Evolutionary conservation across 2,888 invertebrate species (phyloP).

Genomic region (Tortricodes alternella): DNA sequence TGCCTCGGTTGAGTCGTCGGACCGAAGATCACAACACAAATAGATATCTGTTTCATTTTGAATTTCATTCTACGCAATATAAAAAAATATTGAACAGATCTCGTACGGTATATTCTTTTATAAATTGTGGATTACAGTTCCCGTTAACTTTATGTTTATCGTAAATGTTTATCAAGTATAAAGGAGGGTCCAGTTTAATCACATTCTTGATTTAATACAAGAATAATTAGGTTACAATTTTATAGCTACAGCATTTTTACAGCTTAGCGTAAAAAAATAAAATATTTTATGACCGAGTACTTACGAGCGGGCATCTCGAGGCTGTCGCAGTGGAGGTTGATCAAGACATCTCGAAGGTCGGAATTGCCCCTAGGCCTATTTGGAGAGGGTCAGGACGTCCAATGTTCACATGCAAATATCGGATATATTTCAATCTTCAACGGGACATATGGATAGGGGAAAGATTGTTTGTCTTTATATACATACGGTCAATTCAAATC

Average conservation of each 20-base stretch:
- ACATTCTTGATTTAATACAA: not conserved
- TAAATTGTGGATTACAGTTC: not conserved
- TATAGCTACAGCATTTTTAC: not conserved
- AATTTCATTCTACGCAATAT: not conserved
- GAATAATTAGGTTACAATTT: not conserved
- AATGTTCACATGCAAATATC: slow-evolving; percentile 45
- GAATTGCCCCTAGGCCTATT: slow-evolving; percentile 40
- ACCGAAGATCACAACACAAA: slow-evolving; percentile 43
- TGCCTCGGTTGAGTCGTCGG: slow-evolving; percentile 15
- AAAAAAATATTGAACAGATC: not conserved
- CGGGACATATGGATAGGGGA: not conserved
- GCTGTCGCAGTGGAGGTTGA: slow-evolving; percentile 31
- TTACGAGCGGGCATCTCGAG: not conserved
- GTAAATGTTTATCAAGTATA: too few relatives aligned
- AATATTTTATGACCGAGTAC: not conserved
- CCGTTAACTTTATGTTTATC: not conserved
- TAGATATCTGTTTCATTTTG: slow-evolving; percentile 32
- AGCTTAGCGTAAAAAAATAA: not conserved
- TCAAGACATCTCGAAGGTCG: slow-evolving; percentile 31
- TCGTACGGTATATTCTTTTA: not conserved
- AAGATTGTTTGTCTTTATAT: slow-evolving; percentile 4
- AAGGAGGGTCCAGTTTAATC: too few relatives aligned
- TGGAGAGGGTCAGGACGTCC: slow-evolving; percentile 37
- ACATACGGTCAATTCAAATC: too few relatives aligned
- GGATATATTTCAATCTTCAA: slow-evolving; percentile 41